Base-by-base conservation (phyloP, 2,797 vertebrate species). In the Hydrocynus forskahlii region DNA sequence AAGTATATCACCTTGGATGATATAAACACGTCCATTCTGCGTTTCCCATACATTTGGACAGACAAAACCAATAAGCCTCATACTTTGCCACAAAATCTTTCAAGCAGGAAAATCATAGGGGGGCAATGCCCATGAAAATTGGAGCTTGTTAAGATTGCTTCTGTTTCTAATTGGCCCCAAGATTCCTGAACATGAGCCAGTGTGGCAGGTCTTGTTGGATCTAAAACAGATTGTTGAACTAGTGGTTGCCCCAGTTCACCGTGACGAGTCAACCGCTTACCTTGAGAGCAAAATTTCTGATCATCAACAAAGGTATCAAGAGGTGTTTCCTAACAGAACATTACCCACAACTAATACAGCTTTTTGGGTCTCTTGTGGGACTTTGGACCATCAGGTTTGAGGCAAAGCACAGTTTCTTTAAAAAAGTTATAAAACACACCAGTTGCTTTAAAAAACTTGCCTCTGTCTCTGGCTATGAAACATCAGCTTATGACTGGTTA, bases 181-280 rank as follows among this genome's bases (percentile, higher is more conserved):
- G 19, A 9, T 87, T 62, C 86, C 83, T 78, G 74, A 86, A 17
- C 66, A 25, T 84, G 84, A 86, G 48, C 79, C 79, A 23, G 81
- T 81, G 75, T 88, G 83, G 85, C 76, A 84, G 63, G 81, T 89
- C 8, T 14, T 88, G 14, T 5, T 86, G n/a, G 85, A 88, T 13
- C 67, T 88, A 29, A 89, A 89, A 38, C 80, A 88, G 73, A 84
- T 82, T 12, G 82, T 75, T 5, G 48, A 88, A 19, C 83, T 86
- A 68, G 77, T 40, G 79, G 85, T 87, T 25, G 86, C 86, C 79
- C 86, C 81, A 67, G 72, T 64, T 73, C 85, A 85, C 50, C 86
- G 73, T 4, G 40, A 86, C 0, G 79, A 86, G 76, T 70, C 64
- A 25, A 62, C 62, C 4, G 64, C 63, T 40, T 70, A 52, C 14